Percentiles rank a stretch among this genome's conserved stretches.
Evolutionary conservation across 2,888 invertebrate genomes (phyloP).

Genomic region (Drosophila mulleri): DNA sequence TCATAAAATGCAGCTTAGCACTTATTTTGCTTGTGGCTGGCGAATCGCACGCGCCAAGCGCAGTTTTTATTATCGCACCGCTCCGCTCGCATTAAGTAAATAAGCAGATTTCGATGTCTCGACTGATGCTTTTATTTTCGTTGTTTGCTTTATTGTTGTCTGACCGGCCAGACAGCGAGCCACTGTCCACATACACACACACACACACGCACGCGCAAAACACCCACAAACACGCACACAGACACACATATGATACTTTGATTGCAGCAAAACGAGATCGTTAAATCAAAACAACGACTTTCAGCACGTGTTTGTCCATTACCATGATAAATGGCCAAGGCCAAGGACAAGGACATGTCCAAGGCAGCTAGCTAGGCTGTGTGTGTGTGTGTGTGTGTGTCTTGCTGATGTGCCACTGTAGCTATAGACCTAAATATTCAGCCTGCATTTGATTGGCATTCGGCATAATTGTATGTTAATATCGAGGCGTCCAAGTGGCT

Average conservation of each 20-base stretch:
- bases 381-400: not conserved
- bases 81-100: conserved; percentile 52
- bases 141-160: conserved; percentile 47
- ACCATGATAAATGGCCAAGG: conserved; percentile 71
- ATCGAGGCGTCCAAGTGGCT: conserved; percentile 65
- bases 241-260: conserved; percentile 46
- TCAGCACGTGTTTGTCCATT: conserved; percentile 60
- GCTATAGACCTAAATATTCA: conserved; percentile 23
- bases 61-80: conserved; percentile 57
- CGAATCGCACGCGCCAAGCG: conserved; percentile 33
- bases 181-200: conserved; percentile 16
- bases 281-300: conserved; percentile 70
- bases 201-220: not conserved
- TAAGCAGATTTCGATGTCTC: conserved; percentile 56
- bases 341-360: conserved; percentile 51
- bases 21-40: conserved; percentile 42
- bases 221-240: not conserved
- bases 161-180: conserved; percentile 42
- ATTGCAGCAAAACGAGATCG: conserved; percentile 71
- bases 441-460: conserved; percentile 72
- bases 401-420: not conserved
- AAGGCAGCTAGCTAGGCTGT: not conserved
- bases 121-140: conserved; percentile 27
- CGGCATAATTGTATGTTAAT: conserved; percentile 74
- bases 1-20: conserved; percentile 70